Evolutionary conservation across 1,140 invertebrate species (phyloP), one percentile per base, ranked within the genome.

Genomic region (Hestina assimilis): DNA sequence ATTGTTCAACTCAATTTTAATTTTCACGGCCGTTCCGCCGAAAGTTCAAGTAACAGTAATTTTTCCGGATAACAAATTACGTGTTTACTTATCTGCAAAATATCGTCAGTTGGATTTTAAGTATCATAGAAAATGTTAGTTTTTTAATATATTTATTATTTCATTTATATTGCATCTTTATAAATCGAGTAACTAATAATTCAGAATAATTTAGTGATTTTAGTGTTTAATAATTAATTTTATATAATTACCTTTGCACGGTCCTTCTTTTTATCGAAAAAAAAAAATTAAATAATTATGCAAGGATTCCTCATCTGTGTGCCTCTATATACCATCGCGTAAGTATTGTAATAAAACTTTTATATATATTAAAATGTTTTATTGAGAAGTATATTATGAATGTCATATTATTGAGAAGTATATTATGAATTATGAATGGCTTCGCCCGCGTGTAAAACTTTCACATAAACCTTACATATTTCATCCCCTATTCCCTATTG

Each of bases 261-360:
- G 6, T 4, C 19, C 11, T 38, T 19, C 7, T 9, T 9, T 19
- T 35, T 14, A 17, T 14, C 19, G 33, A 17, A 17, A 12, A 38
- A 19, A 19, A 38, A 31, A 12, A 31, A 38, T n/a, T n/a, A 43
- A 40, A 7, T 24, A 14, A 56, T 70, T 43, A 63, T 64, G 29
- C 31, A 52, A 38, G 70, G 70, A 61, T 43, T 75, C 8, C 38
- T 74, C 5, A 60, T 78, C 52, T 73, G 63, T 56, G 65, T 79
- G 63, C 63, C 59, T 64, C 59, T 81, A 24, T 75, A 78, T 35
- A 51, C 51, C 7, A 19, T 50, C 57, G 66, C 52, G 79, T 79
- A 69, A 78, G 76, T 80, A 14, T 53, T 42, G n/a, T 19, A 33
- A 2, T 33, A 21, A 51, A 40, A n/a, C 12, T 45, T 28, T 33